Conservation (phyloP, 2,888 invertebrate genomes). For the Lasioglossum oenotherae region DNA sequence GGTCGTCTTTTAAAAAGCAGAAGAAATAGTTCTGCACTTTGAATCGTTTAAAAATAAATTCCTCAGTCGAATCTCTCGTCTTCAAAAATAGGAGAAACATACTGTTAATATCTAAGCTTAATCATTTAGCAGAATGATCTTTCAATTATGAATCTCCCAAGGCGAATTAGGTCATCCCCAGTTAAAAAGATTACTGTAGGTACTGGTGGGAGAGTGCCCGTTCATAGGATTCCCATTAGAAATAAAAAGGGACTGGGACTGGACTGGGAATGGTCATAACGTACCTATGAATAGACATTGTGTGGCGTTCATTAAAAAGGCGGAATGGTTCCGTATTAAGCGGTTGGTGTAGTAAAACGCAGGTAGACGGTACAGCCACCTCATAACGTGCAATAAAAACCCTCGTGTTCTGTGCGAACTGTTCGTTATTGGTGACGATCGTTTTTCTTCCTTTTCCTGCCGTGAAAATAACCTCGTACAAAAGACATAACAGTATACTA, state of each 20-base stretch:
- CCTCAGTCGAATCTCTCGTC: neutral
- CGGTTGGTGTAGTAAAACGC: slow-evolving; percentile 35
- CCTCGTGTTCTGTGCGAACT: slow-evolving; percentile 2
- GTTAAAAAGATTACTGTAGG: neutral
- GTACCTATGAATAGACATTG: slow-evolving; percentile 39
- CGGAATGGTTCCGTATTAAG: slow-evolving; percentile 44
- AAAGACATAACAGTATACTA: slow-evolving; percentile 8
- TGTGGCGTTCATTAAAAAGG: slow-evolving; percentile 53
- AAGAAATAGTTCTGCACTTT: neutral
- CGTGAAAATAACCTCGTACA: slow-evolving; percentile 10
- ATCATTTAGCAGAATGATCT: neutral
- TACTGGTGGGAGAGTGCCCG: neutral
- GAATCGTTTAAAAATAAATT: too few relatives aligned
- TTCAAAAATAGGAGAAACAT: neutral
- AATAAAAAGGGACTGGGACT: neutral
- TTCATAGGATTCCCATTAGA: neutral
- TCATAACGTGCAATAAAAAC: slow-evolving; percentile 54
- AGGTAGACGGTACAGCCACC: slow-evolving; percentile 47
- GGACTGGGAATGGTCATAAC: neutral
- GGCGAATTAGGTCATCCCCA: neutral
- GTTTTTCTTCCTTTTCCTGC: slow-evolving; percentile 1
- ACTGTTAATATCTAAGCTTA: neutral
- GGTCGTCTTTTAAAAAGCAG: neutral
- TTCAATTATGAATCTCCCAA: neutral
- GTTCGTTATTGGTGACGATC: slow-evolving; percentile 26